Percentiles rank a stretch among this genome's conserved stretches.
Evolutionary conservation across 1,140 invertebrate species (phyloP).

Genomic region (Danaus plexippus): DNA sequence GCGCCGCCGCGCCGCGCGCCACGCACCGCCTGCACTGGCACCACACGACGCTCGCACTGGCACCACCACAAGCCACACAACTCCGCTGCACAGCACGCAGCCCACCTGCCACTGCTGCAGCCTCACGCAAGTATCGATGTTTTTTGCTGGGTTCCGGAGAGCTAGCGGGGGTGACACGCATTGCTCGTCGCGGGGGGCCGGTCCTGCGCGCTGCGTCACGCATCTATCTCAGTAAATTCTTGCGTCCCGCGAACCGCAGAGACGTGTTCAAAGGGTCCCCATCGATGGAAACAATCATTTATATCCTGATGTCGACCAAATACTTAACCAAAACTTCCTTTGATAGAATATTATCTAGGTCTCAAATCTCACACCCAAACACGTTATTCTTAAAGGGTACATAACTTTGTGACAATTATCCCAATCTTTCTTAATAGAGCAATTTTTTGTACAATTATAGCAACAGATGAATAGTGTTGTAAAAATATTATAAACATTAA

Average conservation of each 20-base stretch:
- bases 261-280: conserved; percentile 29
- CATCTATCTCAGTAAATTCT: conserved; percentile 57
- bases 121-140: conserved; percentile 63
- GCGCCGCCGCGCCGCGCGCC: conserved; percentile 39
- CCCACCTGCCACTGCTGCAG: conserved; percentile 40
- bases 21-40: conserved; percentile 42
- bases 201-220: conserved; percentile 68
- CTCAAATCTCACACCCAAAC: too few relatives aligned
- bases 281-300: conserved; percentile 4
- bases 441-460: too few relatives aligned
- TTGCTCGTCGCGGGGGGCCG: conserved; percentile 45
- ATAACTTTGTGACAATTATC: too few relatives aligned
- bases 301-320: too few relatives aligned
- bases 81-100: conserved; percentile 32
- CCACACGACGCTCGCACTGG: conserved; percentile 26
- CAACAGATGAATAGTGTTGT: too few relatives aligned
- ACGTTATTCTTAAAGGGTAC: too few relatives aligned
- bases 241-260: conserved; percentile 63
- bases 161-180: conserved; percentile 46
- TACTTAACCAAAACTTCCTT: too few relatives aligned
- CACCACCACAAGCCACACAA: conserved; percentile 11
- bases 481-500: too few relatives aligned
- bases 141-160: conserved; percentile 37
- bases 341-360: too few relatives aligned
- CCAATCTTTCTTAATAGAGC: too few relatives aligned